Percentiles rank a stretch among this genome's conserved stretches.
Evolutionary conservation across 2,797 vertebrate species (phyloP).

Genomic region (Brotula barbata): DNA sequence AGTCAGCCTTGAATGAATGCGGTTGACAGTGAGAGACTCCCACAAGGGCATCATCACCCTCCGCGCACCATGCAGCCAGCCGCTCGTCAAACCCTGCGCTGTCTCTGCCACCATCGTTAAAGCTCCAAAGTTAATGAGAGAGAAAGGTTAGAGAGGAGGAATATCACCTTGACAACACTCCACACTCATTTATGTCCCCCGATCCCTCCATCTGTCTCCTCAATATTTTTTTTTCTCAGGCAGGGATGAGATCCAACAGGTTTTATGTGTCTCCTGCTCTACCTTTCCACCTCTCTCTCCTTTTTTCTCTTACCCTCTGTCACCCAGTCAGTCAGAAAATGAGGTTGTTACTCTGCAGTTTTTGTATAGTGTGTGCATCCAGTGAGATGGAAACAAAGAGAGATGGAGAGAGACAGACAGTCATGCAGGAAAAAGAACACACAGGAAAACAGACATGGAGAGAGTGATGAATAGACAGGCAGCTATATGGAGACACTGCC

Average conservation of each 20-base stretch:
- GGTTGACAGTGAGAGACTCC: conserved; percentile 44
- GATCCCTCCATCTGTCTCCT: conserved; percentile 64
- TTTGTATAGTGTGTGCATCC: conserved; percentile 42
- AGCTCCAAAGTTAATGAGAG: conserved; percentile 76
- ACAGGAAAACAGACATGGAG: background rate
- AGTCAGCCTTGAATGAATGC: conserved; percentile 37
- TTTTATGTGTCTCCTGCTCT: conserved; percentile 68
- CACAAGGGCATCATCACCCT: conserved; percentile 44
- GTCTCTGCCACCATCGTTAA: conserved; percentile 66
- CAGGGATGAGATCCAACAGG: conserved; percentile 66
- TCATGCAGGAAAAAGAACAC: background rate
- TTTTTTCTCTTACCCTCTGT: conserved; percentile 29
- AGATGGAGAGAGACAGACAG: conserved; percentile 9
- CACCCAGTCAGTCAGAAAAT: conserved; percentile 72
- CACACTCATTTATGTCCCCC: conserved; percentile 61
- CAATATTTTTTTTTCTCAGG: conserved; percentile 44
- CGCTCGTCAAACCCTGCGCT: conserved; percentile 56
- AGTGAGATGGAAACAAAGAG: conserved; percentile 27
- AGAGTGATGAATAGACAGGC: conserved; percentile 1
- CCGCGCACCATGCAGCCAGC: conserved; percentile 40
- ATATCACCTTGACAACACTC: conserved; percentile 74
- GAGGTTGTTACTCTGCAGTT: conserved; percentile 64
- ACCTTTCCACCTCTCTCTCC: conserved; percentile 48
- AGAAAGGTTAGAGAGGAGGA: conserved; percentile 71
- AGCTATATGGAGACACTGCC: background rate